Conservation (phyloP, 2,113 vertebrate genomes). For the Aphelocoma coerulescens region DNA sequence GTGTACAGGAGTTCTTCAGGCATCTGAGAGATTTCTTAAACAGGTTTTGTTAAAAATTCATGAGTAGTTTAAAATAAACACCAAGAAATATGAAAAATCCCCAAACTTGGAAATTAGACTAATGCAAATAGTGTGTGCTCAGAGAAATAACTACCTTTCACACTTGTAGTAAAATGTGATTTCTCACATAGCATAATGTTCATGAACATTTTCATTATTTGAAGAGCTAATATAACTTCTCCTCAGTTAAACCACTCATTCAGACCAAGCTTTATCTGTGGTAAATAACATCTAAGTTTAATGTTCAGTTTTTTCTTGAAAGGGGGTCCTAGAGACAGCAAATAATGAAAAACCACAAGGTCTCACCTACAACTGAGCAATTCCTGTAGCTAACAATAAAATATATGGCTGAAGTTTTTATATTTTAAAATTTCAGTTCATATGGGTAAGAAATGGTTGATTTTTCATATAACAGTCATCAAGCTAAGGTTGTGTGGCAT, state of each 20-base stretch:
- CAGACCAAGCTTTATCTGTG: neutral
- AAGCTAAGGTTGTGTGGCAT: neutral
- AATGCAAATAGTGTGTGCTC: neutral
- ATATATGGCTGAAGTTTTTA: neutral
- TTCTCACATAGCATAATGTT: neutral
- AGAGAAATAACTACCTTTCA: neutral
- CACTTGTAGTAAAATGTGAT: neutral
- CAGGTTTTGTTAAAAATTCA: slow-evolving; percentile 43
- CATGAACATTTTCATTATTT: neutral
- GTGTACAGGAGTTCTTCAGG: slow-evolving; percentile 1
- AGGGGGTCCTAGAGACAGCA: neutral
- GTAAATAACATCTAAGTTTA: neutral
- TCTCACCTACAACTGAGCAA: neutral
- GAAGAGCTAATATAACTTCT: neutral
- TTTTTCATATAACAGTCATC: neutral
- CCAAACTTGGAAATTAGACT: neutral
- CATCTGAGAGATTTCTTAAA: slow-evolving; percentile 37
- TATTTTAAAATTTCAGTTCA: neutral
- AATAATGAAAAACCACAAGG: neutral
- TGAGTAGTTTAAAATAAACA: neutral
- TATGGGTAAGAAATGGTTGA: neutral
- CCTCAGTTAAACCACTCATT: neutral
- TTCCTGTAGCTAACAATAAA: neutral
- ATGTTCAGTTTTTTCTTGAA: neutral
- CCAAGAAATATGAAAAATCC: neutral